phyloP scores from a whole-genome alignment of 1,140 invertebrate genomes.

The Zaprionus davidi region DNA sequence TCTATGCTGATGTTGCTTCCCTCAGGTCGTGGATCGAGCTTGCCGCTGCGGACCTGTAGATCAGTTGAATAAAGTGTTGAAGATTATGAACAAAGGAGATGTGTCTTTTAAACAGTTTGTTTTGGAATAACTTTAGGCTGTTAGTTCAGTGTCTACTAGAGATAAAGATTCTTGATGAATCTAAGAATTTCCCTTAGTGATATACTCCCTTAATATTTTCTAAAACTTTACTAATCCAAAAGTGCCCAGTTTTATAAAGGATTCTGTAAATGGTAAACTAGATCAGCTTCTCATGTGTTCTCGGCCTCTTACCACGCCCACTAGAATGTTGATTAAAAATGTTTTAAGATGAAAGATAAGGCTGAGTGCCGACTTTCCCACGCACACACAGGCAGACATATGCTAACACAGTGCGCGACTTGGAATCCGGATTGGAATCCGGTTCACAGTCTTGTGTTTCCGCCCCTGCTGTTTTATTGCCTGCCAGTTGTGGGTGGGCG shows the following conservation, averaged over 20 bases:
- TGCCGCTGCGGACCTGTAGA: conserved; percentile 13
- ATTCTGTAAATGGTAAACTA: neutral
- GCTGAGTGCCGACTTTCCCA: conserved; percentile 24
- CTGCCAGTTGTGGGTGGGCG: conserved; percentile 49
- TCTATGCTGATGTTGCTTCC: conserved; percentile 87
- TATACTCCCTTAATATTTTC: too few relatives aligned
- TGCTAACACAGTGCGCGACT: neutral
- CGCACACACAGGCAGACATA: neutral
- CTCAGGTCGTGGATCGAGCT: conserved; percentile 83
- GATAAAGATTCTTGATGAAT: too few relatives aligned
- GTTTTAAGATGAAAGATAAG: conserved; percentile 60
- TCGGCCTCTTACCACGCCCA: neutral
- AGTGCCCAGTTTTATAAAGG: too few relatives aligned
- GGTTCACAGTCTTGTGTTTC: conserved; percentile 30
- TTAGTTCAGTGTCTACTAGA: neutral
- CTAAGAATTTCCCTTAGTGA: too few relatives aligned
- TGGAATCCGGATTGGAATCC: neutral
- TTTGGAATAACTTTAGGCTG: neutral
- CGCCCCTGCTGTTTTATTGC: conserved; percentile 60
- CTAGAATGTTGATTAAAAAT: conserved; percentile 66
- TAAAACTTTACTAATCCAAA: too few relatives aligned
- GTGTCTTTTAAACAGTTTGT: neutral
- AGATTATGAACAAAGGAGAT: neutral
- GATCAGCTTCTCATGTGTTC: neutral
- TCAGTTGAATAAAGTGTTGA: conserved; percentile 35